A percentile compares a stretch with the other conserved stretches of the same genome.
Evolutionary conservation across 2,797 vertebrate species (phyloP).

Genomic region (Chloroceryle amazona): DNA sequence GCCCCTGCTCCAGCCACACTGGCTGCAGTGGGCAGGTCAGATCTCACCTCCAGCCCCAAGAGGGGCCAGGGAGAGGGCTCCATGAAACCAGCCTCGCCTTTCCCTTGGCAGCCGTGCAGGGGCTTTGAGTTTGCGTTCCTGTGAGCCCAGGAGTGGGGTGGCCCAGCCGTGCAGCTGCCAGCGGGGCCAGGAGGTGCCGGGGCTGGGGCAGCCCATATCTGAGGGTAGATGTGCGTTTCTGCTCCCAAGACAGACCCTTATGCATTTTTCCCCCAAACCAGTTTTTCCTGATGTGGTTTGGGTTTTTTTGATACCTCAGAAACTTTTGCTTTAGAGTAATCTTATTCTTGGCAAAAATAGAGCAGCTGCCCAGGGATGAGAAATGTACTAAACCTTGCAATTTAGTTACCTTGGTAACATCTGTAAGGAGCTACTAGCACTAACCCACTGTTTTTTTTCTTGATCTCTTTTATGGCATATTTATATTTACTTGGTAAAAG

Average conservation of each 20-base stretch:
- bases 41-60: neutral
- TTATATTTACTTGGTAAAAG: constrained; percentile 36
- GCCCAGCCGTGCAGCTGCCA: rapidly evolving
- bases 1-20: rapidly evolving
- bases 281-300: neutral
- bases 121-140: rapidly evolving
- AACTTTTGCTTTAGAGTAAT: neutral
- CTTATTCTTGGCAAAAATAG: constrained; percentile 43
- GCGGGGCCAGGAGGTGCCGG: neutral
- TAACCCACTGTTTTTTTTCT: constrained; percentile 44
- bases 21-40: rapidly evolving
- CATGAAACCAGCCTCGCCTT: neutral
- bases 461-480: constrained; percentile 45
- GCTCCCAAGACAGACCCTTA: neutral
- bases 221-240: neutral
- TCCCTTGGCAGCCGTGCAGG: neutral
- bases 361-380: constrained; percentile 47
- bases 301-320: neutral
- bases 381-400: constrained; percentile 63
- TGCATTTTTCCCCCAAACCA: neutral
- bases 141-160: rapidly evolving
- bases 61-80: neutral
- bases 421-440: constrained; percentile 45
- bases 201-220: rapidly evolving
- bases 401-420: constrained; percentile 80